A percentile compares a stretch with the other conserved stretches of the same genome.
Evolutionary conservation across 2,797 vertebrate genomes (phyloP).

Genomic region (Crocidura indochinensis): DNA sequence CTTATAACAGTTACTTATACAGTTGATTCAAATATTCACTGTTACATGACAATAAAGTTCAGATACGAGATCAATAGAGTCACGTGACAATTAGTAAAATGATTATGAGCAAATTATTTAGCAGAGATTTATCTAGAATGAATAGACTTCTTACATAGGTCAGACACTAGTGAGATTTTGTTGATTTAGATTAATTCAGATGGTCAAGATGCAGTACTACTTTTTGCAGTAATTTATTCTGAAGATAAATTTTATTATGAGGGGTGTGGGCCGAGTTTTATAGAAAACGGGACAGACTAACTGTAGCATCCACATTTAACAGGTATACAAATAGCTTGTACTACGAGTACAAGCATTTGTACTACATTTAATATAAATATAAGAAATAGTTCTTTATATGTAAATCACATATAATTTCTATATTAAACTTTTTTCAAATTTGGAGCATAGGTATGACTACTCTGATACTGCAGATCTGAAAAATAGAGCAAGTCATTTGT

Average conservation of each 20-base stretch:
- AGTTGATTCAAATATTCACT: constrained; percentile 82
- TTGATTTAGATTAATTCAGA: constrained; percentile 37
- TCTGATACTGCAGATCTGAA: constrained; percentile 39
- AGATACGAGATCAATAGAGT: constrained; percentile 78
- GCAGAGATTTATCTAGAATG: constrained; percentile 55
- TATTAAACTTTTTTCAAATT: constrained; percentile 18
- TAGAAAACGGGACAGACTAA: constrained; percentile 13
- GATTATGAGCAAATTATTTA: constrained; percentile 76
- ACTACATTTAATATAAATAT: constrained; percentile 20
- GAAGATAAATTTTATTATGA: constrained; percentile 15
- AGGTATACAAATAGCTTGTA: constrained; percentile 33
- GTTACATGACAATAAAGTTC: constrained; percentile 78
- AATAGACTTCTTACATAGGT: constrained; percentile 66
- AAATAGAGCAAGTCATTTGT: not conserved
- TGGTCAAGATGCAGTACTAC: constrained; percentile 48
- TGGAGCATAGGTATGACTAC: not conserved
- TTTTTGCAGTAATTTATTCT: constrained; percentile 68
- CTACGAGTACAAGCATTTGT: not conserved
- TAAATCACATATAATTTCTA: not conserved
- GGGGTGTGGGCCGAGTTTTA: not conserved
- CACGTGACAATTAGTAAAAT: constrained; percentile 70
- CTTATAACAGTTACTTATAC: constrained; percentile 74
- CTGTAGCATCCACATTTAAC: constrained; percentile 27
- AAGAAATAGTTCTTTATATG: constrained; percentile 39
- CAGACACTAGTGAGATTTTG: constrained; percentile 51